Percentiles rank a stretch among this genome's conserved stretches.
These are phyloP conservation scores for Turdus rufiventris DNA, from an alignment of 2,113 vertebrate genomes.

Conservation along the genomic window DNA sequence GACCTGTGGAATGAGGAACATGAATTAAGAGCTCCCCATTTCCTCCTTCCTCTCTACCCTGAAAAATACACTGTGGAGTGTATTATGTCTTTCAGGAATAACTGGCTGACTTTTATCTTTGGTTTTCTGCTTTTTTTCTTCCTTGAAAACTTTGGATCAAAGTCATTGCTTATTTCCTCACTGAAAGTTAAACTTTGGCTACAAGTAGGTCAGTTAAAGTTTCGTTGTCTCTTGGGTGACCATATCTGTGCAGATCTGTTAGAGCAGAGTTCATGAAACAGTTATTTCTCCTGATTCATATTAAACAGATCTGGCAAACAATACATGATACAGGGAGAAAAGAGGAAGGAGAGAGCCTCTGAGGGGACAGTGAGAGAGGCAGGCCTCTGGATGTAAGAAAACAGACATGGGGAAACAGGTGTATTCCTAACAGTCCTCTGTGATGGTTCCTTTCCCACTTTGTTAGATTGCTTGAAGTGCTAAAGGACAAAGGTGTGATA, in stretches of 20 bases:
- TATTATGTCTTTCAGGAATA: slow-evolving; percentile 40
- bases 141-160: slow-evolving; percentile 41
- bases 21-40: slow-evolving; percentile 14
- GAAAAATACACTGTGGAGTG: slow-evolving; percentile 11
- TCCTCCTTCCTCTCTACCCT: not conserved
- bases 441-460: not conserved
- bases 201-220: slow-evolving; percentile 54
- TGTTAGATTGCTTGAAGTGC: not conserved
- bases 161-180: slow-evolving; percentile 32
- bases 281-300: not conserved
- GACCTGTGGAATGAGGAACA: not conserved
- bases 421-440: not conserved
- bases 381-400: not conserved
- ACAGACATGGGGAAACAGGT: not conserved
- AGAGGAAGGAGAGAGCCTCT: not conserved
- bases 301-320: slow-evolving; percentile 32
- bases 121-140: slow-evolving; percentile 26
- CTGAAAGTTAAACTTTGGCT: slow-evolving; percentile 48
- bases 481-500: not conserved
- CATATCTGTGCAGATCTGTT: slow-evolving; percentile 12
- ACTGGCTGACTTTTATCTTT: slow-evolving; percentile 41
- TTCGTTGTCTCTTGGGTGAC: slow-evolving; percentile 27
- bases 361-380: not conserved
- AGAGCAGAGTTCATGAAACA: not conserved
- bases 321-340: not conserved